Base-by-base conservation (phyloP, 2,113 vertebrate genomes). In the Grammomys surdaster region DNA sequence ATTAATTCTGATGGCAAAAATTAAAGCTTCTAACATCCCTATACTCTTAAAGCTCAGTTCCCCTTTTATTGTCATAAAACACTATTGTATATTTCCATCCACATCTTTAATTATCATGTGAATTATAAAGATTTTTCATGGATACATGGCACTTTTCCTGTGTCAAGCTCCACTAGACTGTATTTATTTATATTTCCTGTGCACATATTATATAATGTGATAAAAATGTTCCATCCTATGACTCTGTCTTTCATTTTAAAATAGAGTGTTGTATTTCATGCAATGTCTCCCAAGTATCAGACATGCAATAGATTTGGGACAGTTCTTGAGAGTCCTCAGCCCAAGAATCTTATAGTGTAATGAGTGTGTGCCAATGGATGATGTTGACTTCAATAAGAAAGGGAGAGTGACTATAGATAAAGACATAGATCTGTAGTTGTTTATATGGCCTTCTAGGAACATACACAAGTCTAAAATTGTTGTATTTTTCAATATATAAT, bases 171-270 rank as follows among this genome's bases (percentile, higher is more conserved):
- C 16, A 51, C 28, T 51, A 33, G 5, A 3, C 28, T 33, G 28
- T 51, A 31, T 17, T 78, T 31, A 17, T 51, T 26, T 40, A 48
- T 48, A 48, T 51, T 73, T 93, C 14, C 28, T 54, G 22, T 3
- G 10, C 20, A 19, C 36, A 58, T 40, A 80, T 56, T 31, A 10
- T 16, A 63, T 77, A 33, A 72, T 33, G 31, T 36, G 33, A 14
- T 87, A 26, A 81, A 43, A 22, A 8, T 22, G 58, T n/a, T n/a
- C 19, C 5, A 51, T 14, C 20, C 5, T 33, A 17, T 8, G 7
- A 2, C 65, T 89, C 31, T 14, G 40, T 5, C 6, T 77, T 89
- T 94, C 36, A 46, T 94, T 69, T 69, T 22, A 70, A 91, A 92
- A 84, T 46, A 20, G 16, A 72, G 36, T 40, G 72, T 10, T 65